These are phyloP conservation scores for Tinea pellionella DNA, from an alignment of 2,888 invertebrate genomes.

Conservation along the genomic window DNA sequence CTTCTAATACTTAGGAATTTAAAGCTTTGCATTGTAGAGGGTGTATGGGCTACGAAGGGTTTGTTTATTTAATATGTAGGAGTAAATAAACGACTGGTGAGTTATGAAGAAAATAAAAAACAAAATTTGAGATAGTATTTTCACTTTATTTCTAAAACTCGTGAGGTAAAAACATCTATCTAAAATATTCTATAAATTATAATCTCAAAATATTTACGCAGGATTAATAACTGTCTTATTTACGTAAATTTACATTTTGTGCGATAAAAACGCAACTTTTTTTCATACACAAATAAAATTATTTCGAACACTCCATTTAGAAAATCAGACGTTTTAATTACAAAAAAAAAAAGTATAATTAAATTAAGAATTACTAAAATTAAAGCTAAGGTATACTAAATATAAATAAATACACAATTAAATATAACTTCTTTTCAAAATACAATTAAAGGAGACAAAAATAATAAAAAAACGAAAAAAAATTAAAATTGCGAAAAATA, in stretches of 20 bases:
- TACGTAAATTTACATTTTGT: not conserved
- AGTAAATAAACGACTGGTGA: too few species aligned
- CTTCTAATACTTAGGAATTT: too few species aligned
- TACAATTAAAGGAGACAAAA: constrained; percentile 24
- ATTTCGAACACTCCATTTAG: constrained; percentile 43
- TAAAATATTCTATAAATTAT: constrained; percentile 31
- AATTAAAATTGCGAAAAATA: constrained; percentile 34
- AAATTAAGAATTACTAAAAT: constrained; percentile 43
- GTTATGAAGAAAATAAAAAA: constrained; percentile 23
- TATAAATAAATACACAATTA: constrained; percentile 60
- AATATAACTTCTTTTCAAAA: constrained; percentile 15
- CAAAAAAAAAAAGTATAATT: constrained; percentile 12
- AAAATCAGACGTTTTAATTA: constrained; percentile 18
- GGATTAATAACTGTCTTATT: not conserved
- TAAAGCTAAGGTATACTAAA: constrained; percentile 55
- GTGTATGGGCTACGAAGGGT: too few species aligned
- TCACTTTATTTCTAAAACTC: constrained; percentile 66
- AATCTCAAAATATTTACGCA: constrained; percentile 28
- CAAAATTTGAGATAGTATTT: constrained; percentile 40
- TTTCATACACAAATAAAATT: not conserved
- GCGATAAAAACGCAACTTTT: not conserved
- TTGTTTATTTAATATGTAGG: too few species aligned
- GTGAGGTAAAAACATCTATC: constrained; percentile 66
- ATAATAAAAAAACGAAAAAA: constrained; percentile 35
- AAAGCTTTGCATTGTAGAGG: too few species aligned